A percentile compares a stretch with the other conserved stretches of the same genome.
phyloP scores from a whole-genome alignment of 1,140 invertebrate genomes.

The Brachionus angularis region DNA sequence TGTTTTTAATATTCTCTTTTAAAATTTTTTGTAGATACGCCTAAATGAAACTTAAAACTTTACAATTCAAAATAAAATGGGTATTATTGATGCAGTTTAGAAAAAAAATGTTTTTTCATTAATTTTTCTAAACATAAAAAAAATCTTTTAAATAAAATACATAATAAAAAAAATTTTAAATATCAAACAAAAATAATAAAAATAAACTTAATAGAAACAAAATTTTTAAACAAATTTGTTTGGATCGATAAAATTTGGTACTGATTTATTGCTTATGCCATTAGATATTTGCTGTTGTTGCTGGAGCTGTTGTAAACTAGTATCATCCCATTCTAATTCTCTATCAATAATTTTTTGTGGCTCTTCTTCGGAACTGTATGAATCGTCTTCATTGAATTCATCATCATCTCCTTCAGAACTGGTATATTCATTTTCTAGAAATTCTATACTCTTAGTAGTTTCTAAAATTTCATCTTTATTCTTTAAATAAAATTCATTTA shows the following conservation, averaged over 20 bases:
- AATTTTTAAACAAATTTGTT: constrained; percentile 38
- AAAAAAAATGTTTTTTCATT: too few relatives aligned
- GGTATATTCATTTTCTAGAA: constrained; percentile 12
- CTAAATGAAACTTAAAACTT: too few relatives aligned
- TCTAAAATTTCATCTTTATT: background rate
- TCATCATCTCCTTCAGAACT: constrained; percentile 33
- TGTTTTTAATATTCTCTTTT: too few relatives aligned
- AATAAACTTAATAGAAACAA: background rate
- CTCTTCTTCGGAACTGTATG: constrained; percentile 25
- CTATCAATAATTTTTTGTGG: constrained; percentile 12
- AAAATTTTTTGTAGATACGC: too few relatives aligned
- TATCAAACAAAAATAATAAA: constrained; percentile 13
- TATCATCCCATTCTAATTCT: constrained; percentile 40
- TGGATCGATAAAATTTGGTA: constrained; percentile 21
- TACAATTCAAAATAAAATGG: too few relatives aligned
- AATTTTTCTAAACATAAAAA: too few relatives aligned
- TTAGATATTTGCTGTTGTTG: constrained; percentile 14
- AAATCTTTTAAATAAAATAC: too few relatives aligned
- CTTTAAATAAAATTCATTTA: background rate
- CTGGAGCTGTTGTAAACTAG: constrained; percentile 27
- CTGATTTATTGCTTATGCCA: constrained; percentile 18
- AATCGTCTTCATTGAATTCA: constrained; percentile 13
- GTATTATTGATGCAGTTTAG: too few relatives aligned
- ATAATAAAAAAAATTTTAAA: background rate
- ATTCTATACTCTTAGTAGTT: constrained; percentile 6